Conservation (phyloP, 2,797 vertebrate species). For the Mormyrops attenuatus region DNA sequence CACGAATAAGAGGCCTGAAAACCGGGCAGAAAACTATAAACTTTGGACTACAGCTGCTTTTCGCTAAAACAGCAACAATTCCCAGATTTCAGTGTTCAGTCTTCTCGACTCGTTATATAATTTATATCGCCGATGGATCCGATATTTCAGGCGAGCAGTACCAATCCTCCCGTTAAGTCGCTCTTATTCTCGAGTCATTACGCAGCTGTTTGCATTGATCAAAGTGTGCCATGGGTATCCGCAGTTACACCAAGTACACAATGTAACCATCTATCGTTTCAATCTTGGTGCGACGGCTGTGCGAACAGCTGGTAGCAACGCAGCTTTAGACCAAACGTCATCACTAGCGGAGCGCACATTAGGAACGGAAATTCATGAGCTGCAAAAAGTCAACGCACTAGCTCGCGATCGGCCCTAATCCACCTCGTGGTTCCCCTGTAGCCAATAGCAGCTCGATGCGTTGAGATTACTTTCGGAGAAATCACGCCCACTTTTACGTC, state of each 20-base stretch:
- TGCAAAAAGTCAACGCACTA: constrained; percentile 30
- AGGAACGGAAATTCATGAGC: constrained; percentile 5
- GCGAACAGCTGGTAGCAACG: constrained; percentile 57
- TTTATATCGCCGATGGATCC: not conserved
- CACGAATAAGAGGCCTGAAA: constrained; percentile 47
- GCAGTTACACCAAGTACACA: not conserved
- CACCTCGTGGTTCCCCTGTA: constrained; percentile 34
- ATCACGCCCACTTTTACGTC: constrained; percentile 42
- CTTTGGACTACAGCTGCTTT: constrained; percentile 42
- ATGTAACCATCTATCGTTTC: not conserved
- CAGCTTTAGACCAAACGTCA: constrained; percentile 52
- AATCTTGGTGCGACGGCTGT: constrained; percentile 44
- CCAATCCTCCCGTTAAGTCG: not conserved
- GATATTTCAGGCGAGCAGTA: not conserved
- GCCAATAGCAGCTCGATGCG: constrained; percentile 40
- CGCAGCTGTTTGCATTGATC: not conserved
- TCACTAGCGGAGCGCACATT: constrained; percentile 30
- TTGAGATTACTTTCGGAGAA: constrained; percentile 24
- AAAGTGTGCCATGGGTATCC: not conserved
- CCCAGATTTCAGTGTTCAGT: constrained; percentile 23
- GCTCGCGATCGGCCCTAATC: constrained; percentile 33
- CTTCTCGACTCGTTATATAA: constrained; percentile 35
- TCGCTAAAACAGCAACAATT: constrained; percentile 29
- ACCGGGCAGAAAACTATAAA: constrained; percentile 38
- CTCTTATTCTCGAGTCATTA: not conserved